Conservation (phyloP, 2,888 invertebrate genomes). For the Gastracanthus pulcherrimus region DNA sequence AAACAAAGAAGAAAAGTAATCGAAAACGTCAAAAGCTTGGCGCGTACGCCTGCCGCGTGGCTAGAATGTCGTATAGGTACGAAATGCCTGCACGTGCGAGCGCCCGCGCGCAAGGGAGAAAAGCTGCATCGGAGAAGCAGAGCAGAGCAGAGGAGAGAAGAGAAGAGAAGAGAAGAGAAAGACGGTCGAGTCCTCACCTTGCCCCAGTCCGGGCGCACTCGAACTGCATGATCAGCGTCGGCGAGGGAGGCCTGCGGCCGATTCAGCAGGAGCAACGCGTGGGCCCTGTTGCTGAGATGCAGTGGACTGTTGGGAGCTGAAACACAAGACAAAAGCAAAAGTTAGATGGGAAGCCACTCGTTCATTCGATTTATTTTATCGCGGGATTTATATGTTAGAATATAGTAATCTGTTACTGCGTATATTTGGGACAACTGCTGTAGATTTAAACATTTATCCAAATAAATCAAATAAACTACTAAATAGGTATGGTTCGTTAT, state of each 20-base stretch:
- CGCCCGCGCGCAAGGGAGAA: background rate
- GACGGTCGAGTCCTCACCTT: conserved; percentile 79
- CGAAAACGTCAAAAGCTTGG: background rate
- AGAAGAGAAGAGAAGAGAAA: background rate
- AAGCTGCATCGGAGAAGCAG: background rate
- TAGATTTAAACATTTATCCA: too few species aligned
- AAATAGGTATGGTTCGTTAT: too few species aligned
- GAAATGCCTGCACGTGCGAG: conserved; percentile 6
- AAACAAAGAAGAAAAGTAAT: background rate
- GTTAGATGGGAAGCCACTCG: too few species aligned
- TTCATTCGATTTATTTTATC: too few species aligned
- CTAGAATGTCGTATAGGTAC: background rate
- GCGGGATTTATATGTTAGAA: too few species aligned
- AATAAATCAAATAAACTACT: too few species aligned
- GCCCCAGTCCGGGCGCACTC: conserved; percentile 83
- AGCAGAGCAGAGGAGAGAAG: background rate
- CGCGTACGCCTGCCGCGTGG: background rate
- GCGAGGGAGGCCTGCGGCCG: conserved; percentile 82
- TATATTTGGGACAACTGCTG: too few species aligned
- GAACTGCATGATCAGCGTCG: conserved; percentile 83
- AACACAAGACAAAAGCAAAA: conserved; percentile 65
- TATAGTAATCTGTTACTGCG: too few species aligned
- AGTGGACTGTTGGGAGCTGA: conserved; percentile 83
- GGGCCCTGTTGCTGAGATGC: conserved; percentile 82
- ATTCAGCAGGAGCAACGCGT: conserved; percentile 81